These are phyloP conservation scores for Beris chalybata DNA, from an alignment of 2,888 invertebrate genomes.

Conservation along the genomic window DNA sequence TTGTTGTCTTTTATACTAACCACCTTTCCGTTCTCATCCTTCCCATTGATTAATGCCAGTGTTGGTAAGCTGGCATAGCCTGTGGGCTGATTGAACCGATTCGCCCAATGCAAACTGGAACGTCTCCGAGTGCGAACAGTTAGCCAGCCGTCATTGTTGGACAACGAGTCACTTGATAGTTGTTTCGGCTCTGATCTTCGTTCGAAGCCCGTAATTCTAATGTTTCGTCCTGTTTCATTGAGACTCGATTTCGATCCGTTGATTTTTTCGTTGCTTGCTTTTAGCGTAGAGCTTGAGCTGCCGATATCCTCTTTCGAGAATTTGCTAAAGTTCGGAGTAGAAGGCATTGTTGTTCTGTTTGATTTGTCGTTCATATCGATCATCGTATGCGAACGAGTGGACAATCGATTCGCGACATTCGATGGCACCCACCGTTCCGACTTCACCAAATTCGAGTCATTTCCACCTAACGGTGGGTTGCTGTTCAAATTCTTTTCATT, in stretches of 20 bases:
- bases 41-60: slow-evolving; percentile 58
- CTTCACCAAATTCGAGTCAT: slow-evolving; percentile 40
- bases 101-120: slow-evolving; percentile 71
- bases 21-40: slow-evolving; percentile 46
- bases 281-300: slow-evolving; percentile 55
- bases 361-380: slow-evolving; percentile 49
- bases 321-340: slow-evolving; percentile 38
- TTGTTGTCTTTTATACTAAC: slow-evolving; percentile 26
- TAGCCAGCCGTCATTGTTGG: slow-evolving; percentile 77
- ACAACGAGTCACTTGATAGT: slow-evolving; percentile 42
- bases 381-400: slow-evolving; percentile 55
- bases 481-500: slow-evolving; percentile 24
- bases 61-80: slow-evolving; percentile 82
- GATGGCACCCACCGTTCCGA: slow-evolving; percentile 45
- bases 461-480: slow-evolving; percentile 11
- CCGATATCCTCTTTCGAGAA: slow-evolving; percentile 50
- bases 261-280: slow-evolving; percentile 54
- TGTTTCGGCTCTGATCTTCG: slow-evolving; percentile 51
- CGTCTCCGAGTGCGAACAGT: slow-evolving; percentile 80
- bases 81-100: slow-evolving; percentile 79
- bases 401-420: slow-evolving; percentile 50
- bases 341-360: slow-evolving; percentile 3
- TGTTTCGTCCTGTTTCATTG: slow-evolving; percentile 41
- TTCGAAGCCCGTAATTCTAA: slow-evolving; percentile 42
- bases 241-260: slow-evolving; percentile 49